These are phyloP conservation scores for Nebria brevicollis DNA, from an alignment of 2,888 invertebrate species.

Conservation along the genomic window DNA sequence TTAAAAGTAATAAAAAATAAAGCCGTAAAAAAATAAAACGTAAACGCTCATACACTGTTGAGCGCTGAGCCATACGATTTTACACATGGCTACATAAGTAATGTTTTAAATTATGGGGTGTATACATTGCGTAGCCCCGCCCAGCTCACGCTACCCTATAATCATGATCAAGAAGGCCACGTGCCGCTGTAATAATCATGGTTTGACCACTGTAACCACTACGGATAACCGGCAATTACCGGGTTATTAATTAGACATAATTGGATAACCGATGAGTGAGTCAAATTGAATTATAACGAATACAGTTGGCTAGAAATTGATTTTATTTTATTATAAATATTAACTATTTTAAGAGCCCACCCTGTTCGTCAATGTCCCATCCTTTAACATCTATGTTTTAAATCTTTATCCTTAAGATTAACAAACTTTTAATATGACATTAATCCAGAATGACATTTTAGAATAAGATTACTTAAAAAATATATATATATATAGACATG, in stretches of 20 bases:
- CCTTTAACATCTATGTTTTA: no score
- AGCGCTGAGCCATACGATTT: background rate
- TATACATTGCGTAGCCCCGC: slow-evolving; percentile 3
- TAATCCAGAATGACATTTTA: no score
- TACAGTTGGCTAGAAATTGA: background rate
- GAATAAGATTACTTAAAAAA: no score
- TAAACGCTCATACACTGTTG: no score
- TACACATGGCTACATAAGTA: background rate
- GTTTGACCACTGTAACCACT: background rate
- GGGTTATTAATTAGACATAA: slow-evolving; percentile 1
- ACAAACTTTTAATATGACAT: no score
- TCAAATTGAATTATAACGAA: background rate
- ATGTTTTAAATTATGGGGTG: slow-evolving; percentile 11
- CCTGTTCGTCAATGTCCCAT: no score
- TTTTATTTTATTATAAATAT: no score
- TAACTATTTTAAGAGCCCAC: no score
- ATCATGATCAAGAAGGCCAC: slow-evolving; percentile 17
- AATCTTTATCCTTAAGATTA: no score
- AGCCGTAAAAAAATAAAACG: no score
- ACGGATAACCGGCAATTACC: background rate
- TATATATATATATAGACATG: no score
- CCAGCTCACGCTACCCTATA: slow-evolving; percentile 16
- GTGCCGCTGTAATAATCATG: slow-evolving; percentile 5
- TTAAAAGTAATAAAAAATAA: no score
- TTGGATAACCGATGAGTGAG: background rate